Evolutionary conservation across 2,113 vertebrate genomes (phyloP), one percentile per base, ranked within the genome.

Genomic region (Fregata magnificens): DNA sequence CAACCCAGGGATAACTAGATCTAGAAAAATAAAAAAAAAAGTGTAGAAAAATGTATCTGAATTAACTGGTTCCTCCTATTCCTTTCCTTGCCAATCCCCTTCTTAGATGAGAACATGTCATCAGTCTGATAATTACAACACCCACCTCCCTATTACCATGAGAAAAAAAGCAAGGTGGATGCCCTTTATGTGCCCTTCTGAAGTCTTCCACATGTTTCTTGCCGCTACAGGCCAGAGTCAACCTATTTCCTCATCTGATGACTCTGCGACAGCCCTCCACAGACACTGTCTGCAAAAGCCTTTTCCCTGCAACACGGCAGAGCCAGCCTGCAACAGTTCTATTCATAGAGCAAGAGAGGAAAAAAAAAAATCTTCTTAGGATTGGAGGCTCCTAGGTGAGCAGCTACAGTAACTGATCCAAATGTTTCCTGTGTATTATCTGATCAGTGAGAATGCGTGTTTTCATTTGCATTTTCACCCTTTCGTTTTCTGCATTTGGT

Each of bases 391-490:
- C 89, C 80, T 87, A 88, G 85, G 94, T 95, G 92, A 96, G 95
- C 95, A 84, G 73, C 71, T 36, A 90, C 90, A 85, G 82, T 56
- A 94, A 90, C 81, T 11, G 67, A 90, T 96, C 87, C 79, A 95
- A 96, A 93, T 24, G 82, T 67, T 94, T 83, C 72, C 71, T 70
- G 34, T 85, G 62, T 89, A 87, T 79, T 91, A 55, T 17, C 38
- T 8, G 66, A 95, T 93, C 84, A 80, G 80, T 19, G 29, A 84
- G 92, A 93, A 88, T 45, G 76, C 55, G 45, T 96, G 86, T 93
- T 97, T 96, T 92, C 85, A 93, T 96, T 88, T 96, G 86, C 94
- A 94, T 94, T 94, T 96, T 86, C 83, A 93, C 80, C 81, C 84
- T 90, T 96, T 92, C 32, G 77, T 96, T 95, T 95, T 95, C 95